These are phyloP conservation scores for Ridgeia piscesae DNA, from an alignment of 1,140 invertebrate species.

Conservation along the genomic window DNA sequence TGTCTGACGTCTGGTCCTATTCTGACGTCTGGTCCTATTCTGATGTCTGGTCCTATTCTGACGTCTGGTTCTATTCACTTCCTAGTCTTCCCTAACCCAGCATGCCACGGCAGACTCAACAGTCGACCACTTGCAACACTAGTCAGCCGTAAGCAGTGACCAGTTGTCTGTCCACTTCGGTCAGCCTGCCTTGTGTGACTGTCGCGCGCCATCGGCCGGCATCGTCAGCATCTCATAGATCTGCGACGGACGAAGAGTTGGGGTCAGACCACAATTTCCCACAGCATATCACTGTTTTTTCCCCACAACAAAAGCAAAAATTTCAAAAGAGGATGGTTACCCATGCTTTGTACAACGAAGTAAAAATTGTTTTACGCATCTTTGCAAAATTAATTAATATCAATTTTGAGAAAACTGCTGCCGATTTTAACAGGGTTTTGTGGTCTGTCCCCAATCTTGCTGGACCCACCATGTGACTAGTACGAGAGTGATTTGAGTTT, in stretches of 20 bases:
- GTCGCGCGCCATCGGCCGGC: neutral
- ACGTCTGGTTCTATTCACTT: neutral
- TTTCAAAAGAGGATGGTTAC: neutral
- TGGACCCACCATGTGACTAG: neutral
- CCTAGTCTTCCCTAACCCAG: neutral
- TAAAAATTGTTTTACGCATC: neutral
- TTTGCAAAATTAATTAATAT: neutral
- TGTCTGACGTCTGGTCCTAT: neutral
- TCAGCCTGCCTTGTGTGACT: neutral
- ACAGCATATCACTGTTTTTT: neutral
- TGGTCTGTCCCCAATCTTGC: neutral
- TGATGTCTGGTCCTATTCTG: neutral
- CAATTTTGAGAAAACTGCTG: neutral
- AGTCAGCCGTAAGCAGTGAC: neutral
- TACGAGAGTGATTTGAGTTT: neutral
- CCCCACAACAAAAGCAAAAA: neutral
- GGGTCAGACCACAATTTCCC: conserved; percentile 28
- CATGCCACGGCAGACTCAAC: neutral
- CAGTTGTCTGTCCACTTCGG: neutral
- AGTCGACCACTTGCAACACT: neutral
- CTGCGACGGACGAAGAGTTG: conserved; percentile 25
- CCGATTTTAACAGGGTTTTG: neutral
- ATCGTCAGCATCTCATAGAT: neutral
- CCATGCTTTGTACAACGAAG: neutral
- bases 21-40: too few species aligned